Evolutionary conservation across 2,888 invertebrate genomes (phyloP), one percentile per base, ranked within the genome.

Genomic region (Zygogramma bicolorata): DNA sequence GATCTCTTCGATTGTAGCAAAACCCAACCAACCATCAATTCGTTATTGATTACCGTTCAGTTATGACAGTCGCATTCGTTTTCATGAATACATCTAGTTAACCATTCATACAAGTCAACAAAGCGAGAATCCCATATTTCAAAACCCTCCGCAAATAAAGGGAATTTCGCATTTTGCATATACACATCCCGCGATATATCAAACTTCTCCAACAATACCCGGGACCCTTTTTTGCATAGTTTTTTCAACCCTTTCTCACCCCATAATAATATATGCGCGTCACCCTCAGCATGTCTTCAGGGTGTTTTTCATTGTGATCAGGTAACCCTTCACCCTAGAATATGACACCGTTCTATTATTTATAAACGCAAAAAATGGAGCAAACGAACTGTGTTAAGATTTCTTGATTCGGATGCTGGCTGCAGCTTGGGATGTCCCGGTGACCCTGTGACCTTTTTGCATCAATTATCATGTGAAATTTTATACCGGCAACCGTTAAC

Each of bases 371-470:
- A 85, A 85, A 86, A 86, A 84, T 85, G 83, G 85, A 86, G 85
- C 86, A 86, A 86, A 86, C 87, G 86, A 87, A 87, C 86, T 86
- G 87, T 87, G 86, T 86, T 86, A 86, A 87, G 86, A 86, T 86
- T 81, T 84, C 85, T 82, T 80, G 77, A 77, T 79, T 75, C 75
- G 74, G 77, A 79, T 75, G 71, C 75, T 74, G 73, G 70, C 34
- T 75, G 70, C 73, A 75, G 67, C 73, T 65, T 72, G 71, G 72
- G 74, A 73, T 73, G 72, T 73, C 75, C 75, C 71, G 60, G 70
- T 75, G 60, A 65, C 70, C 78, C 75, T 74, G 77, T 80, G 82
- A 82, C 82, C 82, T 82, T 82, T 82, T 81, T 82, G 81, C 82
- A 81, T 82, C 81, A 81, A 81, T 82, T 82, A 81, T 79, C 81